phyloP scores from a whole-genome alignment of 1,140 invertebrate genomes.

The Megalopta genalis region DNA sequence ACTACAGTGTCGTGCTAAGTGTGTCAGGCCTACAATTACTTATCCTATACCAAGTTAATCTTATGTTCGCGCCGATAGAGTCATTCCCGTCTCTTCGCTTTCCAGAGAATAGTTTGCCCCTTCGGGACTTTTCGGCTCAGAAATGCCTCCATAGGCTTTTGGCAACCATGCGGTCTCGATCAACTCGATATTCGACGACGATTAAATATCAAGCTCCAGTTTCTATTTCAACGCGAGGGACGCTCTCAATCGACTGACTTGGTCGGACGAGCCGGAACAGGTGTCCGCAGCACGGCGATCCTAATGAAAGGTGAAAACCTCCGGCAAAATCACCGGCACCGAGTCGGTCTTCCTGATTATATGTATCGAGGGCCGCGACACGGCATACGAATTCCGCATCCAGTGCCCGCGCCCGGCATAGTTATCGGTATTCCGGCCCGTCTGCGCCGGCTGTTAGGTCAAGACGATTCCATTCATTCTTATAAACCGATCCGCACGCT shows the following conservation, averaged over 20 bases:
- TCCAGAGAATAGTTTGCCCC: no score
- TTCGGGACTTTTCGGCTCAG: no score
- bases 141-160: neutral
- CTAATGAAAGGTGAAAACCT: no score
- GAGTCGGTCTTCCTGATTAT: conserved; percentile 21
- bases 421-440: conserved; percentile 44
- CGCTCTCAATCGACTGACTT: neutral
- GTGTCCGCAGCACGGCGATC: neutral
- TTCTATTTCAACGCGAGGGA: neutral
- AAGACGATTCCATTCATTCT: conserved; percentile 50
- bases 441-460: conserved; percentile 46
- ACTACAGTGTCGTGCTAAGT: neutral
- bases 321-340: conserved; percentile 4
- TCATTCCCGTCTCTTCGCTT: neutral
- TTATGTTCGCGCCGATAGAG: neutral
- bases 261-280: no score
- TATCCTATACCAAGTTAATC: neutral
- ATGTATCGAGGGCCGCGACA: conserved; percentile 35
- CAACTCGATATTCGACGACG: no score
- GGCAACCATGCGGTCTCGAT: no score
- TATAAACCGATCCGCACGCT: conserved; percentile 36
- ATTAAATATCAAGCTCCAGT: neutral
- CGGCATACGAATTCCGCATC: conserved; percentile 38
- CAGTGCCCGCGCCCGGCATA: conserved; percentile 12
- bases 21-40: neutral